Base-by-base conservation (phyloP, 2,797 vertebrate genomes). In the Otolemur crassicaudatus region DNA sequence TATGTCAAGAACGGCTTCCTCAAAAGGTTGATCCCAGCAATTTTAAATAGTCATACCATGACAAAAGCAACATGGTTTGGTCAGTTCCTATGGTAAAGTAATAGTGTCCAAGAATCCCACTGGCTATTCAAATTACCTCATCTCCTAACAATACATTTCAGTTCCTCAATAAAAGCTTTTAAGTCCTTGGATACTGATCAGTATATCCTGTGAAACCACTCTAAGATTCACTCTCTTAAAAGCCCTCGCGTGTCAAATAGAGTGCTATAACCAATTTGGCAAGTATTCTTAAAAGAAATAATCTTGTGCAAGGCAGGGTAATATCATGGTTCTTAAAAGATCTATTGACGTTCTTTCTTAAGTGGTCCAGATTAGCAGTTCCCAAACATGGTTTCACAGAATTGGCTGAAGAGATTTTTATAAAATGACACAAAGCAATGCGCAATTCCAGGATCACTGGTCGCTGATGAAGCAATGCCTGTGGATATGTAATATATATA, bases 71-170 rank as follows among this genome's bases (percentile, higher is more conserved):
- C 4, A 3, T n/a, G 11, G 5, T n/a, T 20, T 23, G 7, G 1
- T 40, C 40, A 77, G 13, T 17, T 8, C 9, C 19, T 20, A 43
- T 58, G 7, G 5, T 17, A 69, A 92, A 40, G 7, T 7, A 82
- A 3, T n/a, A 46, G 7, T 7, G 61, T 5, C 25, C 17, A 29
- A 1, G 7, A n/a, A 10, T 80, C 1, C 20, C 3, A 16, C 1
- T 20, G 37, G 10, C 7, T 77, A 7, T 58, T 83, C 9, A 87
- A 40, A 13, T 60, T 92, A 2, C 58, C 2, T 83, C 16, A 5
- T 37, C 16, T 87, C 17, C 58, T 19, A 70, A 34, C 4, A 75
- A 7, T 19, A 1, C 49, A 53, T 65, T 89, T 60, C 14, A 89
- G 8, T 17, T 70, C 69, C 58, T 72, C 63, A 16, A 43, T 23